Evolutionary conservation across 2,113 vertebrate genomes (phyloP), one percentile per base, ranked within the genome.

Genomic region (Oncorhynchus mykiss): DNA sequence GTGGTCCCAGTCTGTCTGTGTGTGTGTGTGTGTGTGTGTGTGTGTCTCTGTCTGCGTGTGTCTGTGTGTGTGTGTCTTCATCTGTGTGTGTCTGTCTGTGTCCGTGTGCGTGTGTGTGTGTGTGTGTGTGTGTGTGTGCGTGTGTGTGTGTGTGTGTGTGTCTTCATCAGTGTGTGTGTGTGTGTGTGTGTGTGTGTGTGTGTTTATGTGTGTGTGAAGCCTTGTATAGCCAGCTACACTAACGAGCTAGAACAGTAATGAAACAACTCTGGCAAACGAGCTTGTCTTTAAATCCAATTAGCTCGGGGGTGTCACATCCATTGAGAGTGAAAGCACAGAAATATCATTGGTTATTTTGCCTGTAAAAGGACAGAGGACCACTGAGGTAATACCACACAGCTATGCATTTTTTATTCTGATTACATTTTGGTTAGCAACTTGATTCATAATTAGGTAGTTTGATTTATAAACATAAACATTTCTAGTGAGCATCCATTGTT

Each of bases 261-360:
- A 84, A 71, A 82, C 49, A 72, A 79, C 62, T 78, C 72, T 51
- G 65, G 75, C 73, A 82, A 80, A 77, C 64, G 5, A 73, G 72
- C 77, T 80, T 68, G 57, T 86, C 70, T 82, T 84, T 80, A 79
- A 86, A 85, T 87, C 82, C 78, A 76, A 84, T 71, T 84, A 82
- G 71, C 22, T 83, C 29, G 73, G 66, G 67, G 57, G 76, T 84
- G 74, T 70, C 70, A 85, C 78, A 86, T 72, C 78, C 69, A 80
- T 60, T 80, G 80, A 80, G 48, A 73, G 76, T 71, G 76, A 76
- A 64, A 57, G 64, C 72, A 72, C 29, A 66, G 54, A 73, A 64
- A 71, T 60, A 73, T 77, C 72, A 79, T 81, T 81, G 71, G 78
- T 59, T 67, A 78, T 49, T 74, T 45, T 5, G 29, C 48, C 20